Conservation (phyloP, 2,797 vertebrate species). For the Eleutherodactylus coqui region DNA sequence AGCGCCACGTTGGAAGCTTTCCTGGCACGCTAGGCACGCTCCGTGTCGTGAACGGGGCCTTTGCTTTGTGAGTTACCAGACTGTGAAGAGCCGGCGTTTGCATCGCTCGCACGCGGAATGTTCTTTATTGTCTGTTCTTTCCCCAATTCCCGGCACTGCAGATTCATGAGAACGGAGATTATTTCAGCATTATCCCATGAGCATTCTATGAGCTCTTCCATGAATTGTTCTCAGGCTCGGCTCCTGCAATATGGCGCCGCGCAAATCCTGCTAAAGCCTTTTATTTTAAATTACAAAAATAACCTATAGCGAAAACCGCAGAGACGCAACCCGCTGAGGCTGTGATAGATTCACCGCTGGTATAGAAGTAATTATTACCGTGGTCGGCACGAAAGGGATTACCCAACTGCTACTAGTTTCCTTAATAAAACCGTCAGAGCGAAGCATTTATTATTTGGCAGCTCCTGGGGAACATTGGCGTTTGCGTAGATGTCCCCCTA, state of each 20-base stretch:
- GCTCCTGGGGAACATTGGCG: neutral
- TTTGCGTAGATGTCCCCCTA: neutral
- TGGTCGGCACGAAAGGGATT: neutral
- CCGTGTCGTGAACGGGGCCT: too few relatives aligned
- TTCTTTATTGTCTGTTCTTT: too few relatives aligned
- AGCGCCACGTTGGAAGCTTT: too few relatives aligned
- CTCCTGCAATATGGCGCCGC: neutral
- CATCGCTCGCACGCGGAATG: neutral
- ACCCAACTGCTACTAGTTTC: neutral
- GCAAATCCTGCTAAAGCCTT: slow-evolving; percentile 27
- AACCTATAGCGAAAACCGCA: neutral
- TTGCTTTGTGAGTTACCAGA: too few relatives aligned
- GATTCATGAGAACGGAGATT: slow-evolving; percentile 2
- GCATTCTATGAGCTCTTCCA: neutral
- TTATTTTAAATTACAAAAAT: slow-evolving; percentile 25
- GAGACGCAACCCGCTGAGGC: neutral
- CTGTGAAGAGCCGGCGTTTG: too few relatives aligned
- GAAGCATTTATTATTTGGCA: neutral
- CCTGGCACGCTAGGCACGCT: too few relatives aligned
- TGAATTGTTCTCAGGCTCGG: neutral
- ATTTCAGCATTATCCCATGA: slow-evolving; percentile 29
- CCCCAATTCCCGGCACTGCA: neutral
- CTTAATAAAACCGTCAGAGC: neutral
- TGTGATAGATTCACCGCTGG: neutral
- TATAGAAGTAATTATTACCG: neutral